Percentiles rank a stretch among this genome's conserved stretches.
Evolutionary conservation across 2,888 invertebrate genomes (phyloP).

Genomic region (Cepaea hortensis): DNA sequence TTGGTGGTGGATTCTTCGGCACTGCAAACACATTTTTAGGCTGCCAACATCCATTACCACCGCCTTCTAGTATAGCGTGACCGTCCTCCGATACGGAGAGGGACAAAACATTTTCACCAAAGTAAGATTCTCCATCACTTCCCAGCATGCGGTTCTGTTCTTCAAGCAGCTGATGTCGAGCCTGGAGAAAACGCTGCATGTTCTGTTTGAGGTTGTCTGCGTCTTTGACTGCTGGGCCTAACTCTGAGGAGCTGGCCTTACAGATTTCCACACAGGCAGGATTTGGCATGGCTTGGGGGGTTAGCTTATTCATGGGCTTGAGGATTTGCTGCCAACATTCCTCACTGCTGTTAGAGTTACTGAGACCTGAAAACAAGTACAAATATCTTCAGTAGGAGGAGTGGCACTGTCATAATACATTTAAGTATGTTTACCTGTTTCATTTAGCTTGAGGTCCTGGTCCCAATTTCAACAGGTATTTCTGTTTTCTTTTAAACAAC

Average conservation of each 20-base stretch:
- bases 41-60: neutral
- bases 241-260: slow-evolving; percentile 56
- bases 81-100: slow-evolving; percentile 31
- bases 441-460: too few relatives aligned
- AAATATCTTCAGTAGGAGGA: neutral
- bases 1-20: slow-evolving; percentile 22
- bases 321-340: slow-evolving; percentile 57
- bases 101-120: slow-evolving; percentile 45
- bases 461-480: too few relatives aligned
- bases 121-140: slow-evolving; percentile 67
- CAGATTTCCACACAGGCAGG: slow-evolving; percentile 65
- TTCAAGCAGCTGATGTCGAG: slow-evolving; percentile 55
- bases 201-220: slow-evolving; percentile 73
- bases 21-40: slow-evolving; percentile 7
- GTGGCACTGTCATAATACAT: too few relatives aligned
- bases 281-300: slow-evolving; percentile 84
- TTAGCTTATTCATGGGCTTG: slow-evolving; percentile 77
- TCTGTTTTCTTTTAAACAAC: neutral
- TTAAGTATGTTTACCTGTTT: too few relatives aligned
- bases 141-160: slow-evolving; percentile 55
- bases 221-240: slow-evolving; percentile 58
- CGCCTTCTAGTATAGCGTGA: slow-evolving; percentile 24
- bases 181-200: slow-evolving; percentile 71
- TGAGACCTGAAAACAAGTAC: slow-evolving; percentile 47
- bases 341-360: slow-evolving; percentile 62